Conservation (phyloP, 2,888 invertebrate genomes). For the Eurois occulta region DNA sequence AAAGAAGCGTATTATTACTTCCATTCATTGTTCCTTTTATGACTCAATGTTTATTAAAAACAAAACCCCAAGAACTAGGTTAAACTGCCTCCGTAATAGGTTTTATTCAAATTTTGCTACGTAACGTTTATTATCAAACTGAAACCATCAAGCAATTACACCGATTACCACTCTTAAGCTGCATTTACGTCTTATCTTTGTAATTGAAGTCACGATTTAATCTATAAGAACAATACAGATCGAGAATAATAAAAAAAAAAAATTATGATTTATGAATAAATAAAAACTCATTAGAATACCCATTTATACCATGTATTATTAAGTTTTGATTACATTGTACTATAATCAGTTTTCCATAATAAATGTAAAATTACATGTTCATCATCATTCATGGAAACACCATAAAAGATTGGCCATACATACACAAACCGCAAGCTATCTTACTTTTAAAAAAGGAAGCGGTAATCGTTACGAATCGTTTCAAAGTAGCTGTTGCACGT, state of each 20-base stretch:
- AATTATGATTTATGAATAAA: conserved; percentile 85
- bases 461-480: conserved; percentile 74
- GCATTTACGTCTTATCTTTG: conserved; percentile 80
- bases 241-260: conserved; percentile 74
- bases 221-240: conserved; percentile 70
- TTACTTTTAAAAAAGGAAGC: conserved; percentile 76
- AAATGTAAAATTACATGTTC: conserved; percentile 78
- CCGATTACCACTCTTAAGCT: conserved; percentile 70
- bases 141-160: conserved; percentile 63
- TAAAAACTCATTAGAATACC: conserved; percentile 81
- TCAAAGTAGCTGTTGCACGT: conserved; percentile 81
- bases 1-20: conserved; percentile 39
- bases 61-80: conserved; percentile 47
- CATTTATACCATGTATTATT: conserved; percentile 67
- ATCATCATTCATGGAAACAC: conserved; percentile 70
- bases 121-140: conserved; percentile 58
- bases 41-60: conserved; percentile 39
- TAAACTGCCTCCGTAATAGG: conserved; percentile 48
- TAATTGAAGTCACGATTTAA: conserved; percentile 87
- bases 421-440: conserved; percentile 71
- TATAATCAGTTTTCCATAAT: conserved; percentile 78
- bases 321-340: conserved; percentile 68
- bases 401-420: conserved; percentile 71
- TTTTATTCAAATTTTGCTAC: conserved; percentile 59
- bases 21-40: conserved; percentile 41